Evolutionary conservation across 2,797 vertebrate genomes (phyloP).

Genomic region (Erpetoichthys calabaricus): DNA sequence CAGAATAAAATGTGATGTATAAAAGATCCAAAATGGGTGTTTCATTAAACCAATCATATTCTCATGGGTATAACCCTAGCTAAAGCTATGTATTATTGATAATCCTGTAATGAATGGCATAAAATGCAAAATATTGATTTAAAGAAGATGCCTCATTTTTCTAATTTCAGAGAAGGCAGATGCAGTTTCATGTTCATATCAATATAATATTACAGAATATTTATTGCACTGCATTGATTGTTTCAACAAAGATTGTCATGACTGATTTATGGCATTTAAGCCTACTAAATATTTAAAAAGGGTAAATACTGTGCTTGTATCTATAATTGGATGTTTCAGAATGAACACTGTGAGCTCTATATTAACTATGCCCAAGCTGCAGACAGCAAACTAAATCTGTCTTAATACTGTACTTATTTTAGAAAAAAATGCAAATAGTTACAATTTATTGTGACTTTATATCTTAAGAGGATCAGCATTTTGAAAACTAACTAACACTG

Average conservation of each 20-base stretch:
- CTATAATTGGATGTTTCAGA: conserved; percentile 40
- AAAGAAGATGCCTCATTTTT: conserved; percentile 55
- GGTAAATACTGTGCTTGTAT: conserved; percentile 46
- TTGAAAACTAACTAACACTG: too few relatives aligned
- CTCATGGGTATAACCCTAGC: conserved; percentile 3
- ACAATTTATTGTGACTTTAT: too few relatives aligned
- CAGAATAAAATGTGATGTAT: neutral
- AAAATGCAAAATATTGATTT: conserved; percentile 59
- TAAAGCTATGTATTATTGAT: conserved; percentile 50
- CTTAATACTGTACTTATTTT: too few relatives aligned
- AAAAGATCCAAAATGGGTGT: neutral
- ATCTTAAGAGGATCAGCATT: too few relatives aligned
- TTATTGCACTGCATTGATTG: conserved; percentile 59
- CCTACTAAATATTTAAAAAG: conserved; percentile 61
- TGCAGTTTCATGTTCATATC: conserved; percentile 45
- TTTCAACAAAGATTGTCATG: conserved; percentile 61
- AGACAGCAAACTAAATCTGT: conserved; percentile 1
- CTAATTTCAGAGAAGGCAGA: conserved; percentile 53
- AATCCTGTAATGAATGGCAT: conserved; percentile 47
- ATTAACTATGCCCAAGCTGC: too few relatives aligned
- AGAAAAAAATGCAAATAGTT: too few relatives aligned
- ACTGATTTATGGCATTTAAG: conserved; percentile 63
- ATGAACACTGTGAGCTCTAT: conserved; percentile 23
- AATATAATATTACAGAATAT: conserved; percentile 66
- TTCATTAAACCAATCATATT: conserved; percentile 2